These are phyloP conservation scores for Gallirallus australis DNA, from an alignment of 2,797 vertebrate species.

Conservation along the genomic window DNA sequence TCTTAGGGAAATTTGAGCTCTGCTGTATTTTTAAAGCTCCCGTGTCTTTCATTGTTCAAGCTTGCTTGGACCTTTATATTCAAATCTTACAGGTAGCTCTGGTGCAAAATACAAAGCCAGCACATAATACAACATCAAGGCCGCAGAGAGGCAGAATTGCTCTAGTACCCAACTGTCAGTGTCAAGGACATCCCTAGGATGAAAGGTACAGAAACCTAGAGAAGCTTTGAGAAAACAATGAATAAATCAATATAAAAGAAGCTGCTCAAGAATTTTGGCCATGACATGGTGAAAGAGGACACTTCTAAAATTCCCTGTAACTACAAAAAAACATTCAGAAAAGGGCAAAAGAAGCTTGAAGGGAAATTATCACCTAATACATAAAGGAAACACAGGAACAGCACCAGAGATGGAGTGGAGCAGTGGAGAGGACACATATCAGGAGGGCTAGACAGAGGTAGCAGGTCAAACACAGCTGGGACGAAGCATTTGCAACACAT, in stretches of 20 bases:
- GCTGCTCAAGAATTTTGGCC: background rate
- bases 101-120: background rate
- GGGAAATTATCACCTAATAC: background rate
- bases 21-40: background rate
- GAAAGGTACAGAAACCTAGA: background rate
- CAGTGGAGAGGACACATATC: background rate
- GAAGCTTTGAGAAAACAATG: background rate
- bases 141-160: background rate
- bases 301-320: background rate
- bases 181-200: background rate
- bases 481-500: background rate
- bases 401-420: background rate
- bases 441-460: background rate
- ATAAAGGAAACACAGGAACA: background rate
- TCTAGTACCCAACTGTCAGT: background rate
- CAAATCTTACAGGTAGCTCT: background rate
- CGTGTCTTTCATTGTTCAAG: background rate
- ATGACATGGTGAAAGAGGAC: background rate
- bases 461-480: background rate
- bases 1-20: background rate
- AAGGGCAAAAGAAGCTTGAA: background rate
- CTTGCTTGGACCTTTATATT: background rate
- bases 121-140: background rate
- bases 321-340: background rate
- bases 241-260: background rate